These are phyloP conservation scores for Ptyas mucosa DNA, from an alignment of 2,113 vertebrate species.

Conservation along the genomic window DNA sequence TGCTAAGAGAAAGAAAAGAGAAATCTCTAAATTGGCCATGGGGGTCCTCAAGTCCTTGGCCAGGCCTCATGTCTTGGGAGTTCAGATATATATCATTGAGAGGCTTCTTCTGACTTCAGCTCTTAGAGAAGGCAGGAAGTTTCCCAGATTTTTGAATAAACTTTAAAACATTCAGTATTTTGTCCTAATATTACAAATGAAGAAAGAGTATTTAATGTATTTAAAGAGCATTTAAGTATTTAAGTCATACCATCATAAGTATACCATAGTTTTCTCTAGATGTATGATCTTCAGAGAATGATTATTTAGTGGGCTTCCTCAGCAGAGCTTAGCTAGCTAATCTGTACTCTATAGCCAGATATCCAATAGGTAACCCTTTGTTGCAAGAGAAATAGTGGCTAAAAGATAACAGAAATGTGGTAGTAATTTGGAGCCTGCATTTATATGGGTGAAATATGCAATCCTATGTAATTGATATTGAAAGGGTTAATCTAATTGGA, in stretches of 20 bases:
- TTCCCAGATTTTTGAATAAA: not conserved
- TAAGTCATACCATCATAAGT: not conserved
- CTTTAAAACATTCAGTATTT: not conserved
- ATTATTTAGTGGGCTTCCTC: not conserved
- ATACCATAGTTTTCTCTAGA: not conserved
- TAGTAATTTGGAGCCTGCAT: not conserved
- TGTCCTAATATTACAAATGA: not conserved
- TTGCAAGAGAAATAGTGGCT: not conserved
- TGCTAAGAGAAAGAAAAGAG: not conserved
- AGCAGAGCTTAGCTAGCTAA: not conserved
- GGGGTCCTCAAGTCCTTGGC: too few relatives aligned
- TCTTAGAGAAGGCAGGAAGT: too few relatives aligned
- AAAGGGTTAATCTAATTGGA: constrained; percentile 11
- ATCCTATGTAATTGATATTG: not conserved
- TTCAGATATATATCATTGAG: too few relatives aligned
- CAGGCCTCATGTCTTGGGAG: too few relatives aligned
- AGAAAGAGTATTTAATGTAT: not conserved
- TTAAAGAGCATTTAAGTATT: not conserved
- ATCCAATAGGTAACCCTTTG: not conserved
- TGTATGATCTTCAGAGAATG: not conserved
- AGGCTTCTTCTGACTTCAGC: too few relatives aligned
- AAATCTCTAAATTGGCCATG: not conserved
- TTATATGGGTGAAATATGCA: not conserved
- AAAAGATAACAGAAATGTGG: not conserved
- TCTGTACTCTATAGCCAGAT: not conserved